Evolutionary conservation across 2,113 vertebrate genomes (phyloP).

Genomic region (Ictalurus punctatus): DNA sequence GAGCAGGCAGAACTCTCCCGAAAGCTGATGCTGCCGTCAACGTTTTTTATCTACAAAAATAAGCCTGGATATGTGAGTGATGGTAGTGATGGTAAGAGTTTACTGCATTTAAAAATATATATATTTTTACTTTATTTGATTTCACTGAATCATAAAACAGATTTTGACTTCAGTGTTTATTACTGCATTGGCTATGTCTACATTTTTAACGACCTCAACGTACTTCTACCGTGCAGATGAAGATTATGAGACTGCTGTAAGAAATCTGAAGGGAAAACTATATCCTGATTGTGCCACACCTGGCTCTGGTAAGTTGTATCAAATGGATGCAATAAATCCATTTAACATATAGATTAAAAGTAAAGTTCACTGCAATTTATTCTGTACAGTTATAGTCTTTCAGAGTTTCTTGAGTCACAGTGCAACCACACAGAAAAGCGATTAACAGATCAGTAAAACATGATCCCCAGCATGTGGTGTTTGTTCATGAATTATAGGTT

Average conservation of each 20-base stretch:
- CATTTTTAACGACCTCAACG: background rate
- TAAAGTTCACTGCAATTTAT: background rate
- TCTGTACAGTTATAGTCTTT: background rate
- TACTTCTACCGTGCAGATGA: constrained; percentile 80
- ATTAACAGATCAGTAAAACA: background rate
- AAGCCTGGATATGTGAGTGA: constrained; percentile 85
- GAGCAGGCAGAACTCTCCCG: constrained; percentile 84
- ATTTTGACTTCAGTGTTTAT: background rate
- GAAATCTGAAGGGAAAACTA: constrained; percentile 86
- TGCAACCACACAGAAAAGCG: background rate
- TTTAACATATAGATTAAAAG: background rate
- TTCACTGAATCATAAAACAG: background rate
- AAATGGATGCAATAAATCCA: background rate
- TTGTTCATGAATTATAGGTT: too few relatives aligned
- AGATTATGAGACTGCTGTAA: constrained; percentile 90
- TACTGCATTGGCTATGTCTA: background rate
- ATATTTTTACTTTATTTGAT: too few relatives aligned
- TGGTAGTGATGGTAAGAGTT: constrained; percentile 81
- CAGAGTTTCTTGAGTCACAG: background rate
- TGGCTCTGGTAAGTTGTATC: constrained; percentile 19
- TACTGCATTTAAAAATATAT: background rate
- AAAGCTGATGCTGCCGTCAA: constrained; percentile 82
- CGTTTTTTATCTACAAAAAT: constrained; percentile 96
- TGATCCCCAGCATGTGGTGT: too few relatives aligned
- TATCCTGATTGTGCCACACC: constrained; percentile 75